Evolutionary conservation across 2,888 invertebrate genomes (phyloP), one percentile per base, ranked within the genome.

Genomic region (Yponomeuta malinellus): DNA sequence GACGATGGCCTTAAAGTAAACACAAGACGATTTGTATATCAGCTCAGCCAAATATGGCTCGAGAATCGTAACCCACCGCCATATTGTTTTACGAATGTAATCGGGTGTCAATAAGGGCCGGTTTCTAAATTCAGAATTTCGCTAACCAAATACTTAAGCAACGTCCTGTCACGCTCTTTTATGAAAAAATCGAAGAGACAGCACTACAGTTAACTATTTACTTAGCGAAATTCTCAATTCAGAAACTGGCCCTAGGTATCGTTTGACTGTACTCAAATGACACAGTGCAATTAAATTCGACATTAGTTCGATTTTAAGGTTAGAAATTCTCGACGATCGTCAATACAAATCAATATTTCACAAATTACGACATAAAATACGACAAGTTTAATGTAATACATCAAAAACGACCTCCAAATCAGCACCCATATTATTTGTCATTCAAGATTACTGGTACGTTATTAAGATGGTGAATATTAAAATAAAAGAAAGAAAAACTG

Each of bases 331-430:
- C 43, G 43, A 9, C 43, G 43, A 43, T 43, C 43, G 43, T 43
- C 43, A 43, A 43, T 43, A 43, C 43, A 43, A 43, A 43, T 43
- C 43, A 43, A 43, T 6, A 43, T 43, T 43, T 43, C 6, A 43
- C 43, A 43, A 8, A 23, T 23, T 23, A 23, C 23, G 23, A 23
- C 23, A 23, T 23, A 23, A 23, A 23, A 43, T 43, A 78, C 74
- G 75, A 77, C 73, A 72, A 74, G 74, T 78, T 78, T 71, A 84
- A 84, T 78, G 74, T 67, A 85, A 81, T 83, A 85, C 84, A 84
- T 78, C 85, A 84, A 84, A 85, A 81, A 75, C 75, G 73, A 59
- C 73, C 71, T 75, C 76, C 78, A 74, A 68, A 72, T 78, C 81
- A 81, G 82, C 85, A 77, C 79, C 80, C 77, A 72, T 68, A n/a